Conservation (phyloP, 2,888 invertebrate species). For the Pyrrhosoma nymphula region DNA sequence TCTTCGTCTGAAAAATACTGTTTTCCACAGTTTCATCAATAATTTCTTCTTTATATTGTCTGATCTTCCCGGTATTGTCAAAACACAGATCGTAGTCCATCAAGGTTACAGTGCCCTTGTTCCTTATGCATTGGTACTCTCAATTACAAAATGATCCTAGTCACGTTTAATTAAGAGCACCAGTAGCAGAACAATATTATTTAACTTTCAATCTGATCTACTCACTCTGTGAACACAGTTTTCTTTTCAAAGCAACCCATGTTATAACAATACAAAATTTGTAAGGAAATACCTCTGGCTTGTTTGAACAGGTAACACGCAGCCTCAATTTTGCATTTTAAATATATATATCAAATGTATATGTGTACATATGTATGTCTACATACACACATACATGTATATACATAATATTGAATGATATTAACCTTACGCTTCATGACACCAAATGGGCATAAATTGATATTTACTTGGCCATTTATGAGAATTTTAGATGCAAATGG, state of each 20-base stretch:
- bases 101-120: constrained; percentile 58
- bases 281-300: constrained; percentile 67
- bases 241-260: constrained; percentile 65
- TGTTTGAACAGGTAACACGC: constrained; percentile 67
- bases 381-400: constrained; percentile 48
- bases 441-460: constrained; percentile 51
- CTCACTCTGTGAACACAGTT: constrained; percentile 61
- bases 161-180: constrained; percentile 51
- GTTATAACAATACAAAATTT: constrained; percentile 68
- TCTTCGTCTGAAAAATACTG: constrained; percentile 71
- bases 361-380: constrained; percentile 19
- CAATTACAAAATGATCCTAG: constrained; percentile 37
- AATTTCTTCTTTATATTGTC: constrained; percentile 72
- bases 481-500: constrained; percentile 65
- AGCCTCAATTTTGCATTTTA: constrained; percentile 61
- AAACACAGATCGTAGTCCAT: constrained; percentile 70
- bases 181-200: constrained; percentile 53
- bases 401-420: constrained; percentile 55
- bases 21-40: constrained; percentile 71
- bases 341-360: constrained; percentile 48
- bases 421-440: constrained; percentile 64
- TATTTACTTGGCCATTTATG: constrained; percentile 67
- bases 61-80: constrained; percentile 72
- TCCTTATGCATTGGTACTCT: constrained; percentile 31
- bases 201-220: constrained; percentile 60